Base-by-base conservation (phyloP, 2,888 invertebrate species). In the Drosophila villosipedis region DNA sequence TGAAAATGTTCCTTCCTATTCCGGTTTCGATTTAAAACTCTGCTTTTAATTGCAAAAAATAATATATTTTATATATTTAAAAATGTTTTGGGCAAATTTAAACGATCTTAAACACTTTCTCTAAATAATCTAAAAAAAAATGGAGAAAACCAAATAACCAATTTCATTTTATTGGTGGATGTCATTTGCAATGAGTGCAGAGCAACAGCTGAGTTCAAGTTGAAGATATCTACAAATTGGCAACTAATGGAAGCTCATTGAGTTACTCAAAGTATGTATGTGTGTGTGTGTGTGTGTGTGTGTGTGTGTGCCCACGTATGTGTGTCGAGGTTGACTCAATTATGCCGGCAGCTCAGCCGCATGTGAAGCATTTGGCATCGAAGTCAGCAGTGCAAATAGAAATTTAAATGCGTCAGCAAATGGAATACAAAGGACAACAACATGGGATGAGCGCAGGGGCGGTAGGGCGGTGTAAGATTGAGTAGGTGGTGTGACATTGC, bases 331-430 rank as follows among this genome's bases (percentile, higher is more conserved):
- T 79, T 63, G 68, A 73, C 63, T 68, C 78, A 78, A 78, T 78
- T 78, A 76, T 66, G 71, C 49, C 63, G 78, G 41, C 68, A 72
- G 52, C 63, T 57, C 64, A 59, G 57, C 68, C 70, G 68, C 52
- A 68, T 67, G 58, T 67, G 69, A 67, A 71, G 80, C 84, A 80
- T 78, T 83, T 63, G 81, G 76, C 76, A 76, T 73, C 73, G 70
- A 70, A 68, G 58, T 69, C 68, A 81, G 68, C 73, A 67, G 28
- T 60, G 74, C 78, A 83, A 86, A 83, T 82, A 80, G 82, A 83
- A 88, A 88, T 85, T 88, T 77, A 84, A 84, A 88, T 84, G 84
- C 85, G 85, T 88, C 88, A 85, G 88, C 88, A 83, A 82, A 80
- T 74, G 78, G 72, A 76, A 74, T 60, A 75, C 78, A 84, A 80